Evolutionary conservation across 2,797 vertebrate species (phyloP).

Genomic region (Aquila chrysaetos): DNA sequence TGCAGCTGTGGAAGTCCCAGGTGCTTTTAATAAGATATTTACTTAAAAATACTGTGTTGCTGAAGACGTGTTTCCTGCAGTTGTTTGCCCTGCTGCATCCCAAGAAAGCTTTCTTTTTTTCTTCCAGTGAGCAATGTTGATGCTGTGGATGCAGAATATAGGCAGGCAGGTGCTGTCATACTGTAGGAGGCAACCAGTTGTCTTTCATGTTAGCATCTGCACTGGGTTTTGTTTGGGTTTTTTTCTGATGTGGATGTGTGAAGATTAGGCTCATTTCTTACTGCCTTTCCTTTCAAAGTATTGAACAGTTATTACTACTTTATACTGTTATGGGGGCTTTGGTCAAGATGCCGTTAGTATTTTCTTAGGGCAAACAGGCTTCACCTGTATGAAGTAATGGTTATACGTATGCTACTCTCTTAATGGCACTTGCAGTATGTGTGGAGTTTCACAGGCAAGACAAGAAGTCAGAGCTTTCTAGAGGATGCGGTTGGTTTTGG

Average conservation of each 20-base stretch:
- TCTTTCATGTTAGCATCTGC: background rate
- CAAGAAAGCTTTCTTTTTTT: background rate
- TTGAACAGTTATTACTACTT: background rate
- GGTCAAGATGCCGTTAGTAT: background rate
- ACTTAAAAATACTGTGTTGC: background rate
- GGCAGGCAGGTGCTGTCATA: background rate
- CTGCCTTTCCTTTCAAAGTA: background rate
- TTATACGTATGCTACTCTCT: background rate
- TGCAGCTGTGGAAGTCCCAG: background rate
- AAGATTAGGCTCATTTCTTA: background rate
- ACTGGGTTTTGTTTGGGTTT: fast-evolving
- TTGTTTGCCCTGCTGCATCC: background rate
- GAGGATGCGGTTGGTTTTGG: background rate
- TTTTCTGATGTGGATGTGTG: background rate
- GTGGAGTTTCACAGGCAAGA: background rate
- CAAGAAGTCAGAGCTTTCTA: background rate
- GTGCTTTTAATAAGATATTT: background rate
- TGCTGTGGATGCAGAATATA: background rate
- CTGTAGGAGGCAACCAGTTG: background rate
- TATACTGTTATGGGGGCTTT: background rate
- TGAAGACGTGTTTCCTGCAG: background rate
- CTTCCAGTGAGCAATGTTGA: background rate
- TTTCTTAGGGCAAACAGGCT: background rate
- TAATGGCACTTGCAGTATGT: background rate
- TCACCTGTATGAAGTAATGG: background rate